Evolutionary conservation across 2,888 invertebrate genomes (phyloP).

Genomic region (Eristalinus sepulchralis): DNA sequence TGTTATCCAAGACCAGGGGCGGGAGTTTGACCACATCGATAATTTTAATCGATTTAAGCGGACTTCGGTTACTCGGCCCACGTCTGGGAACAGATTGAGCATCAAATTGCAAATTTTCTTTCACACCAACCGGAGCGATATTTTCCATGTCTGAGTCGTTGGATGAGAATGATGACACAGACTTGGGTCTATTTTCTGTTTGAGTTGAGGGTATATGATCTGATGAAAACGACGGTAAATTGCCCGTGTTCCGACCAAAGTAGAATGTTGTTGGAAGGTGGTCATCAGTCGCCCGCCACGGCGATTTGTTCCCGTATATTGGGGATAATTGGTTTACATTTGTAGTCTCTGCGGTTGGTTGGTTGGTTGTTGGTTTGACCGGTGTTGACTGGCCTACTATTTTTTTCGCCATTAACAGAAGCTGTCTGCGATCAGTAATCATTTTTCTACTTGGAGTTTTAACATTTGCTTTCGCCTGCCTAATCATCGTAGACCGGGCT

Average conservation of each 20-base stretch:
- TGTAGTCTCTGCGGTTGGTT: constrained; percentile 4
- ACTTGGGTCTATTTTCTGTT: constrained; percentile 63
- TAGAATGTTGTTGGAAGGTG: constrained; percentile 76
- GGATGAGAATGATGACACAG: constrained; percentile 70
- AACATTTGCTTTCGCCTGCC: constrained; percentile 73
- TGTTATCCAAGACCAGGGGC: constrained; percentile 52
- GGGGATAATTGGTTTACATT: constrained; percentile 72
- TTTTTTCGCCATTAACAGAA: constrained; percentile 75
- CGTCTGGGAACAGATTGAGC: constrained; percentile 71
- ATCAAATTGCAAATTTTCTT: constrained; percentile 34
- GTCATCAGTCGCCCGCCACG: constrained; percentile 77
- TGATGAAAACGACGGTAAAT: constrained; percentile 79
- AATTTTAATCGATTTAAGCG: constrained; percentile 77
- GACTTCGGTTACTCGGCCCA: constrained; percentile 74
- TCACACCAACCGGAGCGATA: constrained; percentile 73
- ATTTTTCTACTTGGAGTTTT: constrained; percentile 50
- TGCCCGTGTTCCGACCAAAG: constrained; percentile 76
- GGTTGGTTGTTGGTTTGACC: too few relatives aligned
- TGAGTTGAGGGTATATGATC: constrained; percentile 76
- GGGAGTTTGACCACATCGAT: constrained; percentile 77
- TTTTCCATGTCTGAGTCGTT: constrained; percentile 78
- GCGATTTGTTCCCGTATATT: constrained; percentile 74
- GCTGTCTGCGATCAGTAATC: constrained; percentile 65
- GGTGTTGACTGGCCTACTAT: constrained; percentile 76
- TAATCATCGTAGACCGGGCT: constrained; percentile 75